A percentile compares a stretch with the other conserved stretches of the same genome.
Conservation (phyloP, 2,888 invertebrate species). For the Nomada flava region DNA sequence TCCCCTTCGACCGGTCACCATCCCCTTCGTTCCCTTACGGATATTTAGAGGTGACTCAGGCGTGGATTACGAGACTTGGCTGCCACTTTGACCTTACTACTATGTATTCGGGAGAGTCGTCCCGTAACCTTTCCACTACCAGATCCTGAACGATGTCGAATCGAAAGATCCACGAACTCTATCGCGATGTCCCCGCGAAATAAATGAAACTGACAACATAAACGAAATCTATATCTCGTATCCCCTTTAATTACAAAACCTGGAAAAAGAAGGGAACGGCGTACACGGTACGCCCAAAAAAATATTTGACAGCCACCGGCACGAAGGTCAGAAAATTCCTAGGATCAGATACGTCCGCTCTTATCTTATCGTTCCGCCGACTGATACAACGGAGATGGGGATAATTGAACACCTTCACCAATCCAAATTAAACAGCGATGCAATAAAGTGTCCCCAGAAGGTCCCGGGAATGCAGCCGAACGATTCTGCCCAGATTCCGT, state of each 20-base stretch:
- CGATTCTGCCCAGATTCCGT: background rate
- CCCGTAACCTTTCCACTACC: background rate
- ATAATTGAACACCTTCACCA: background rate
- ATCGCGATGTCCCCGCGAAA: too few relatives aligned
- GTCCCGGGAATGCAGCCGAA: background rate
- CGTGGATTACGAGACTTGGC: constrained; percentile 70
- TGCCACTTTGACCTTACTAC: constrained; percentile 67
- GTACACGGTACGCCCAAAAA: too few relatives aligned
- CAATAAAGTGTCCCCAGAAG: background rate
- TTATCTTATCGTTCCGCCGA: background rate
- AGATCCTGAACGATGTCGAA: too few relatives aligned
- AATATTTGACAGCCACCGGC: background rate
- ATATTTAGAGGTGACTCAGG: constrained; percentile 74
- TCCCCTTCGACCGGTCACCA: constrained; percentile 25
- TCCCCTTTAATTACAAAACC: too few relatives aligned
- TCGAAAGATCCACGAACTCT: too few relatives aligned
- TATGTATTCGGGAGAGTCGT: constrained; percentile 27
- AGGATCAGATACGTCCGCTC: background rate
- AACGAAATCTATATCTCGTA: too few relatives aligned
- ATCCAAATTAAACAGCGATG: too few relatives aligned
- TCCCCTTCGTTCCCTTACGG: constrained; percentile 42
- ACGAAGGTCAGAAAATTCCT: background rate
- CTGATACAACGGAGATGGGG: background rate
- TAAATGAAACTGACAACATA: too few relatives aligned
- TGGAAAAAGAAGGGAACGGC: too few relatives aligned